A percentile compares a stretch with the other conserved stretches of the same genome.
Evolutionary conservation across 1,140 invertebrate species (phyloP).

Genomic region (Zaprionus capensis): DNA sequence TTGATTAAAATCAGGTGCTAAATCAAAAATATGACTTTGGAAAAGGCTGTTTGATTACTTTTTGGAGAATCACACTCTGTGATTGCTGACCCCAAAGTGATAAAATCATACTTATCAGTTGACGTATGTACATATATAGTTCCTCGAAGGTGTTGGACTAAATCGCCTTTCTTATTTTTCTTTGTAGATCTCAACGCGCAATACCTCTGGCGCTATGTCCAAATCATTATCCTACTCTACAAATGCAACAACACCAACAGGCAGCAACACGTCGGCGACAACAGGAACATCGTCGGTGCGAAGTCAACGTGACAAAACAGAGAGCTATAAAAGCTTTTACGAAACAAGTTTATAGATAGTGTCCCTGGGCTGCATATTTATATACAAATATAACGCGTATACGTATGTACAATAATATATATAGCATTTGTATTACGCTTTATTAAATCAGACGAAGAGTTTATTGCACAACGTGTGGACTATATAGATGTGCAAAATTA

Average conservation of each 20-base stretch:
- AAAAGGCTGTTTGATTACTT: conserved; percentile 59
- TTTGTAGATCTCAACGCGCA: conserved; percentile 60
- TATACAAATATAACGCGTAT: conserved; percentile 4
- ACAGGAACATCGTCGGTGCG: conserved; percentile 41
- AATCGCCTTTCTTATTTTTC: conserved; percentile 5
- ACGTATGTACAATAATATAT: conserved; percentile 30
- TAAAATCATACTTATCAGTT: conserved; percentile 10
- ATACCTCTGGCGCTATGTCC: conserved; percentile 24
- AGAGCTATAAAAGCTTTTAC: conserved; percentile 81
- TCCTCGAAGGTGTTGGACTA: not conserved
- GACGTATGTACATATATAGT: not conserved
- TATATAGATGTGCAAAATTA: conserved; percentile 34
- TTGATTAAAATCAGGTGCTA: conserved; percentile 69
- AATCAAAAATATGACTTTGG: conserved; percentile 56
- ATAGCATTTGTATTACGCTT: conserved; percentile 61
- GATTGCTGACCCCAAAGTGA: conserved; percentile 40
- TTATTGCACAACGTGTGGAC: conserved; percentile 52
- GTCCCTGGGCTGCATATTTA: conserved; percentile 32
- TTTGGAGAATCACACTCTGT: conserved; percentile 7
- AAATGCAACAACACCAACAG: conserved; percentile 24
- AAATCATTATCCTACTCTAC: conserved; percentile 36
- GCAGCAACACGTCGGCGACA: conserved; percentile 27
- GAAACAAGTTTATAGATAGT: conserved; percentile 82
- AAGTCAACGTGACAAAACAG: conserved; percentile 72
- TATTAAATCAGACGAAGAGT: conserved; percentile 66